A percentile compares a stretch with the other conserved stretches of the same genome.
These are phyloP conservation scores for Fregetta grallaria DNA, from an alignment of 2,113 vertebrate species.

Conservation along the genomic window DNA sequence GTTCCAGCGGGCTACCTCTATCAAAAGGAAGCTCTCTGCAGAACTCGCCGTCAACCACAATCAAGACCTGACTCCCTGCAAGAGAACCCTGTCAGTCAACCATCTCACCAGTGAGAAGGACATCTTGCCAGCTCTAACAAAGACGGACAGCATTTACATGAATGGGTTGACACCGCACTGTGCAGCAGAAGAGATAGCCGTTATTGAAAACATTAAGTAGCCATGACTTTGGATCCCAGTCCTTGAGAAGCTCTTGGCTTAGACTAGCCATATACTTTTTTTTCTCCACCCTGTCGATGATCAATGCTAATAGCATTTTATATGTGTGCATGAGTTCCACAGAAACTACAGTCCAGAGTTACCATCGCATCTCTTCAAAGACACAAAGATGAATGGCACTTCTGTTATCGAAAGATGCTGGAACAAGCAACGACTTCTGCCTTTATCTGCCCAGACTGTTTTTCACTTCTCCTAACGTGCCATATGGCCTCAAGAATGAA, in stretches of 20 bases:
- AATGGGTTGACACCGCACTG: conserved; percentile 95
- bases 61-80: conserved; percentile 92
- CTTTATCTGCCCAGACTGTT: conserved; percentile 82
- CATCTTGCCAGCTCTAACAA: conserved; percentile 79
- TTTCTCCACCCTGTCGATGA: conserved; percentile 56
- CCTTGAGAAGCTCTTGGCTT: conserved; percentile 57
- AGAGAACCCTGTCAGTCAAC: conserved; percentile 92
- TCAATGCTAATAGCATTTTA: conserved; percentile 73
- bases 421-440: conserved; percentile 73
- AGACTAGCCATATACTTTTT: conserved; percentile 63
- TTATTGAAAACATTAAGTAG: conserved; percentile 91
- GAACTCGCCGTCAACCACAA: conserved; percentile 86
- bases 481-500: conserved; percentile 75
- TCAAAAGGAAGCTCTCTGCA: conserved; percentile 95
- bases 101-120: conserved; percentile 83
- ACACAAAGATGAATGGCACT: conserved; percentile 55
- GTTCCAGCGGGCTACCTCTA: conserved; percentile 94
- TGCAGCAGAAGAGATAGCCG: conserved; percentile 85
- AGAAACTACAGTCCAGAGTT: conserved; percentile 64
- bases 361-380: conserved; percentile 66
- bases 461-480: conserved; percentile 70
- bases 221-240: conserved; percentile 3
- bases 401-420: conserved; percentile 61
- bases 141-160: conserved; percentile 92
- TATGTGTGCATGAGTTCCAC: conserved; percentile 79